Evolutionary conservation across 1,140 invertebrate species (phyloP), one percentile per base, ranked within the genome.

Genomic region (Drosophila ercepeae): DNA sequence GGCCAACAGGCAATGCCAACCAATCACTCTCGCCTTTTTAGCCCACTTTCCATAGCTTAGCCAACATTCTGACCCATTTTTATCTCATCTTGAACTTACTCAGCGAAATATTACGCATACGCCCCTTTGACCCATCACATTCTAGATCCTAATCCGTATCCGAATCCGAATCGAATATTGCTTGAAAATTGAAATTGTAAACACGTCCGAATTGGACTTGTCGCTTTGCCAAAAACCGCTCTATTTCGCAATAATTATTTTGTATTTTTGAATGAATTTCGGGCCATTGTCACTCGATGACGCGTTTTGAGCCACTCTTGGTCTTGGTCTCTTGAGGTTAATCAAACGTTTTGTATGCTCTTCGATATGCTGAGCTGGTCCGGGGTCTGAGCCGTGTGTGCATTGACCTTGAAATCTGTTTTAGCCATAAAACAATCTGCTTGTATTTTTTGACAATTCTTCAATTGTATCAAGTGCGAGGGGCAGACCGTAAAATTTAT

Each of bases 311-410:
- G 61, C 36, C 50, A 60, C 57, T 69, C 79, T 84, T 72, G 14
- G 21, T 4, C 21, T 32, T 52, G 29, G 36, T 39, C 75, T 84
- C 67, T 84, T 84, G 75, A 86, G 81, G 76, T 86, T 86, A 84
- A 81, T 84, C 81, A 81, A 84, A 77, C 76, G 55, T 65, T 86
- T 84, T 84, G 67, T 88, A 74, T 77, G 67, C 82, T 86, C 81
- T 79, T 88, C 34, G 58, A 50, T 60, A 50, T 42, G 55, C 48
- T 44, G 50, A 46, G 21, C 49, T 64, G 58, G 58, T 39, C 61
- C 39, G 50, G 60, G 50, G 60, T 6, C 45, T 19, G 53, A 19
- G 8, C 39, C 39, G 9, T 45, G 50, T 82, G 60, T 77, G 57
- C 61, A 61, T 52, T 88, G 77, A 88, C 82, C 82, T 88, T 88